Percentiles rank a stretch among this genome's conserved stretches.
Evolutionary conservation across 2,888 invertebrate genomes (phyloP).

Genomic region (Nymphalis polychloros): DNA sequence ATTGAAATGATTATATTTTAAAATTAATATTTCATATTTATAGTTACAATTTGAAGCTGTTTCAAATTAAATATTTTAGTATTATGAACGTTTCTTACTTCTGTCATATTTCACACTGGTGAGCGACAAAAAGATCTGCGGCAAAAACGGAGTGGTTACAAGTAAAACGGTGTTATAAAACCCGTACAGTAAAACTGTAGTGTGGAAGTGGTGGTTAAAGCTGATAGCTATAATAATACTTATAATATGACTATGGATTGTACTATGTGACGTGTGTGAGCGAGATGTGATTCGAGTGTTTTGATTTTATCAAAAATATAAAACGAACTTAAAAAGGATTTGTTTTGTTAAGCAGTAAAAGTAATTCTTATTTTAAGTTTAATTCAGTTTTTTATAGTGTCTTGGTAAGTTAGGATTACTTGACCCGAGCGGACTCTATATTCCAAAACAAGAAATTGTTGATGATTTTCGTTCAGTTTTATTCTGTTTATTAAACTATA

Average conservation of each 20-base stretch:
- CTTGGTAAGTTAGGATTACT: conserved; percentile 15
- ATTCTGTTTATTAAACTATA: conserved; percentile 29
- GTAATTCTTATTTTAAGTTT: conserved; percentile 34
- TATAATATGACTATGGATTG: conserved; percentile 31
- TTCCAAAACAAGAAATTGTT: conserved; percentile 39
- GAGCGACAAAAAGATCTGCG: background rate
- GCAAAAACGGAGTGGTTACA: background rate
- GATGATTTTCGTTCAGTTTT: conserved; percentile 39
- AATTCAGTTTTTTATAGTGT: conserved; percentile 30
- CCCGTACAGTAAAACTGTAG: conserved; percentile 5
- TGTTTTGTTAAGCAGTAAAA: conserved; percentile 30
- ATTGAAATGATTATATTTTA: no score
- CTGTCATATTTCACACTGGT: background rate
- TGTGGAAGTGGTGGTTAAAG: background rate
- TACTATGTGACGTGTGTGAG: conserved; percentile 51
- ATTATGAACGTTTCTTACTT: no score
- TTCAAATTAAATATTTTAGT: no score
- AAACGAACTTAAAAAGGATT: conserved; percentile 25
- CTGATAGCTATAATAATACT: conserved; percentile 10
- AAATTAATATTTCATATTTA: no score
- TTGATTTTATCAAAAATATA: conserved; percentile 53
- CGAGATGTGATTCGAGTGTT: conserved; percentile 65
- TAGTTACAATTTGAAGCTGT: no score
- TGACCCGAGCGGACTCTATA: conserved; percentile 28
- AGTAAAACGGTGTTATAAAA: background rate